These are phyloP conservation scores for Stichodactyla mertensii DNA, from an alignment of 64 coral and sea anemone species.

Conservation along the genomic window DNA sequence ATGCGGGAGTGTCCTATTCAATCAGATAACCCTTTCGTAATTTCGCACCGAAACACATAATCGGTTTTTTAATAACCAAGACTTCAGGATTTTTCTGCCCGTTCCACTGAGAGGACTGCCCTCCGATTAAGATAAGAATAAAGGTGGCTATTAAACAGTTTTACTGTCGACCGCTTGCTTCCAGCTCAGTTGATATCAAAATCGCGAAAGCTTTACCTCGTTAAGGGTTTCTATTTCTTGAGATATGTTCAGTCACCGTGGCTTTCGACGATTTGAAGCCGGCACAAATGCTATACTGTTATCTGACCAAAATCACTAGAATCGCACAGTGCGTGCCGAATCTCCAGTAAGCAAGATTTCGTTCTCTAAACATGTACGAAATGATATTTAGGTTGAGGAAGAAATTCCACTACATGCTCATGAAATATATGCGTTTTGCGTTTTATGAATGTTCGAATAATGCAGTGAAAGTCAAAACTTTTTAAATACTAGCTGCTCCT, in stretches of 20 bases:
- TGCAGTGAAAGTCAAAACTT: no score
- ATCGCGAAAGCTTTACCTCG: not conserved
- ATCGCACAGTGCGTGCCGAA: not conserved
- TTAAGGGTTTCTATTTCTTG: not conserved
- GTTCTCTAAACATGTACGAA: no score
- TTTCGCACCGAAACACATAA: not conserved
- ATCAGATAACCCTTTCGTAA: constrained; percentile 4
- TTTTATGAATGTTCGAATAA: no score
- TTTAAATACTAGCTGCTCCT: no score
- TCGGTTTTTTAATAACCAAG: not conserved
- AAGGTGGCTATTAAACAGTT: not conserved
- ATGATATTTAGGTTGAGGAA: not conserved
- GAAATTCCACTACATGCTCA: not conserved
- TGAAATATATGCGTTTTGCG: no score
- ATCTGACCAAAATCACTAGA: not conserved
- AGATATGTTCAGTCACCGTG: not conserved
- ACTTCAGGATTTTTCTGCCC: not conserved
- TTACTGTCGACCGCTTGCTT: not conserved
- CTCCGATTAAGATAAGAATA: constrained; percentile 3
- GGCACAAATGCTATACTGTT: constrained; percentile 1
- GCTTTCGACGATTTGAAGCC: not conserved
- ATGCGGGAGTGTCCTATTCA: not conserved
- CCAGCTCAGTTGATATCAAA: not conserved
- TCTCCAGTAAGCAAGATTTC: not conserved
- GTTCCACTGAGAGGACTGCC: not conserved